Evolutionary conservation across 2,797 vertebrate species (phyloP), one percentile per base, ranked within the genome.

Genomic region (Bryconaethiops microstoma): DNA sequence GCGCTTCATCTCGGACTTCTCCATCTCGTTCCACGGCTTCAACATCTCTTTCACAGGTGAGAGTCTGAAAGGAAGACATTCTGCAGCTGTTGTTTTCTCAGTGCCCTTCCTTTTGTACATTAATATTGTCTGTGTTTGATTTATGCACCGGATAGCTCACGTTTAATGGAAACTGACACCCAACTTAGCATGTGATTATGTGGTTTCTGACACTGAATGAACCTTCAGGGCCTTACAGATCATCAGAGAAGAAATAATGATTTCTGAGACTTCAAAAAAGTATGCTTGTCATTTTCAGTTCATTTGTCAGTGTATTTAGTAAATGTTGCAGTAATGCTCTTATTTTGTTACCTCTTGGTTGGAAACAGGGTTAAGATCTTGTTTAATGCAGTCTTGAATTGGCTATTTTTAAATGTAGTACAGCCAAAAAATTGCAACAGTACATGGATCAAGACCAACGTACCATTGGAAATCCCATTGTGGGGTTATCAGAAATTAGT

Each of bases 1-100:
- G 14, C 92, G 94, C 84, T 95, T 95, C 90, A 95, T 95, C 88
- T 95, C 94, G 0, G 94, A 95, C 88, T 95, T 94, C 87, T 95
- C 94, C 81, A 95, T 95, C 84, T 95, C 94, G 7, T 91, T 94
- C 70, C 84, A 87, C 35, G 93, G 93, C 84, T 95, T 95, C 89
- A 94, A 95, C 91, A 94, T 95, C 86, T 94, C 93, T 40, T 95
- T 94, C 83, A 92, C 93, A 62, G 83, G 80, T 83, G 81, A 87
- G 85, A 84, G 17, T 19, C 5, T 8, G 10, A 35, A 25, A 5
- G 25, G 35, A 9, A 63, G 12, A 35, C 7, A 62, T 60, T 23
- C 8, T n/a, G 4, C 54, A 59, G 57, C 57, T 23, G 57, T n/a
- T 59, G 57, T 21, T 21, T 16, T 16, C 52, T 17, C 52, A 17